Conservation (phyloP, 2,113 vertebrate species). For the Cololabis saira region DNA sequence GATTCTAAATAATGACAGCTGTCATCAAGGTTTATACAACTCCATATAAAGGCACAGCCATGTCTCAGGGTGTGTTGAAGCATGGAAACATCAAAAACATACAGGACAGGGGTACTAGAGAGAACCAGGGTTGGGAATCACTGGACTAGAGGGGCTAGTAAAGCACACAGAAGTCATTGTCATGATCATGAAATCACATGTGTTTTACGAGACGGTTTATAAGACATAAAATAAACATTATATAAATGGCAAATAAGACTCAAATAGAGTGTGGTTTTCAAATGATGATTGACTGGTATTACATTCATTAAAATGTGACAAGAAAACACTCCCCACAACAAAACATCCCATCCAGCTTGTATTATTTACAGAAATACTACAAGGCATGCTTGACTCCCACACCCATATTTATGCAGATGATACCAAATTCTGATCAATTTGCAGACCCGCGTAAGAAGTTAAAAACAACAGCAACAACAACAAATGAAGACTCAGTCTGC, state of each 20-base stretch:
- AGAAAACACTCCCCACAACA: background rate
- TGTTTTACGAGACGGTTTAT: background rate
- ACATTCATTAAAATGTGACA: background rate
- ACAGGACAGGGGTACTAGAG: no score
- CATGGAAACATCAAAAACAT: no score
- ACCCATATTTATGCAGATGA: background rate
- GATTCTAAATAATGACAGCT: no score
- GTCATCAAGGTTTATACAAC: no score
- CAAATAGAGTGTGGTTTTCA: fast-evolving
- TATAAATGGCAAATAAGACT: background rate
- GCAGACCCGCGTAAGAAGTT: background rate
- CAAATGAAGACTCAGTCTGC: background rate
- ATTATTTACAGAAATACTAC: background rate
- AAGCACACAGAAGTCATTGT: background rate
- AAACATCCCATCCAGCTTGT: background rate
- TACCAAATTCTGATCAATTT: conserved; percentile 1
- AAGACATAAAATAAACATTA: background rate
- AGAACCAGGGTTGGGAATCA: no score
- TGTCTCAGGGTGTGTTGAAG: no score
- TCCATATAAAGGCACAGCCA: no score
- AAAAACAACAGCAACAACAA: no score
- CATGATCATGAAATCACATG: background rate
- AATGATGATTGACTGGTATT: background rate
- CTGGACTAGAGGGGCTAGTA: background rate
- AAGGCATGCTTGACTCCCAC: background rate